Percentiles rank a stretch among this genome's conserved stretches.
phyloP scores from a whole-genome alignment of 2,113 vertebrate species.

The Psilopsiagon aurifrons region DNA sequence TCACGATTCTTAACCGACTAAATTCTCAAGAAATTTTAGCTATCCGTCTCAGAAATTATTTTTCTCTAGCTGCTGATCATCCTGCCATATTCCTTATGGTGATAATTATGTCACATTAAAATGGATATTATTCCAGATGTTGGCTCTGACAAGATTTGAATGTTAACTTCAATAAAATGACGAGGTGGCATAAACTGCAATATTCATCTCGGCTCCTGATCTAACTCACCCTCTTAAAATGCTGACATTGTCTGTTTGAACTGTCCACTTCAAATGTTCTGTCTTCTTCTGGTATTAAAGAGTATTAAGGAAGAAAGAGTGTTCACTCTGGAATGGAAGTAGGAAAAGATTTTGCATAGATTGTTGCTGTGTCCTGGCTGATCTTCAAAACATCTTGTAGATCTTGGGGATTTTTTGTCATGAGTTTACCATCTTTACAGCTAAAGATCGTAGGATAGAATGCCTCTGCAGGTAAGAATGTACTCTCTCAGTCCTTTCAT shows the following conservation, averaged over 20 bases:
- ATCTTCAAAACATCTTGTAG: neutral
- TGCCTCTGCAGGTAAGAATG: neutral
- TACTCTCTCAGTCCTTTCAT: neutral
- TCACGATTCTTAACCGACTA: neutral
- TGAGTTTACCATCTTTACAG: neutral
- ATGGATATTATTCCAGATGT: conserved; percentile 29
- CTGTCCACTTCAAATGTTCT: neutral
- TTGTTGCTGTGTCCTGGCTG: neutral
- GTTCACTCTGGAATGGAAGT: neutral
- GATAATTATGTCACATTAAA: conserved; percentile 36
- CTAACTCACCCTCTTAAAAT: neutral
- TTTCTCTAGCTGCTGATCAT: neutral
- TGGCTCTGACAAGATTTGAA: conserved; percentile 18
- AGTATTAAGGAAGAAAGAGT: neutral
- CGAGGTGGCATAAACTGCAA: neutral
- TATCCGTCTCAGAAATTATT: conserved; percentile 20
- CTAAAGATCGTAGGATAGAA: neutral
- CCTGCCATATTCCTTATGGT: neutral
- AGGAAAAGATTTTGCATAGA: neutral
- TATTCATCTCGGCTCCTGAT: neutral
- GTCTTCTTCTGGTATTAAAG: neutral
- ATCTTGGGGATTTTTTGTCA: neutral
- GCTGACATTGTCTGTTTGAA: neutral
- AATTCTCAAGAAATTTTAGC: conserved; percentile 23
- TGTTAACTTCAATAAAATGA: conserved; percentile 11